Evolutionary conservation across 2,113 vertebrate genomes (phyloP).

Genomic region (Lepus americanus): DNA sequence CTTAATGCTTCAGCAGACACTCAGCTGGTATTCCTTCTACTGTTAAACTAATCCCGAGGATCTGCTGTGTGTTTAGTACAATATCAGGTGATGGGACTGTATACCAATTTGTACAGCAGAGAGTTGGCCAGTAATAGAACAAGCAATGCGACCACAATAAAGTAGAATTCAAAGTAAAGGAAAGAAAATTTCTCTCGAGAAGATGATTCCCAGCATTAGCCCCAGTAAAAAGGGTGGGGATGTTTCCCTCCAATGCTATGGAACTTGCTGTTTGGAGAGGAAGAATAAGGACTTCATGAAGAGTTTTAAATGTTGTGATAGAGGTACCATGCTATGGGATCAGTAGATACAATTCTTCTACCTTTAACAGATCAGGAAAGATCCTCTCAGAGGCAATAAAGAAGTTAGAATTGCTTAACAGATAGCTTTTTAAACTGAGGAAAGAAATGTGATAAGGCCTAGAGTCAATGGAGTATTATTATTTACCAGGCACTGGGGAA

Average conservation of each 20-base stretch:
- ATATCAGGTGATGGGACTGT: background rate
- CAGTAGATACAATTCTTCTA: conserved; percentile 9
- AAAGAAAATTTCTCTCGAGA: conserved; percentile 12
- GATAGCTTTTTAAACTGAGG: conserved; percentile 38
- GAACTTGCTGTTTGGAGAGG: background rate
- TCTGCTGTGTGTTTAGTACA: background rate
- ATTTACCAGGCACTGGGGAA: background rate
- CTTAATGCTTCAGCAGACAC: background rate
- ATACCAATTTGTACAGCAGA: conserved; percentile 60
- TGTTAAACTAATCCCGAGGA: conserved; percentile 9
- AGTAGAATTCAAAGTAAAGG: conserved; percentile 39
- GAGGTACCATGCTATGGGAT: background rate
- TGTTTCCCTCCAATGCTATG: background rate
- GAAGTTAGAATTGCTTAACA: background rate
- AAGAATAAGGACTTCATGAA: conserved; percentile 46
- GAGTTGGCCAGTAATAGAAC: background rate
- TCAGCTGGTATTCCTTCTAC: background rate
- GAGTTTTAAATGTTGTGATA: conserved; percentile 16
- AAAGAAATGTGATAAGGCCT: background rate
- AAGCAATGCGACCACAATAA: background rate
- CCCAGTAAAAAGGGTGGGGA: background rate
- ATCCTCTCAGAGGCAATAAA: conserved; percentile 47
- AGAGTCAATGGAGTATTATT: background rate
- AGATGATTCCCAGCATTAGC: conserved; percentile 19
- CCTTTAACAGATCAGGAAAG: background rate